These are phyloP conservation scores for Macropodus opercularis DNA, from an alignment of 2,797 vertebrate genomes.

Conservation along the genomic window DNA sequence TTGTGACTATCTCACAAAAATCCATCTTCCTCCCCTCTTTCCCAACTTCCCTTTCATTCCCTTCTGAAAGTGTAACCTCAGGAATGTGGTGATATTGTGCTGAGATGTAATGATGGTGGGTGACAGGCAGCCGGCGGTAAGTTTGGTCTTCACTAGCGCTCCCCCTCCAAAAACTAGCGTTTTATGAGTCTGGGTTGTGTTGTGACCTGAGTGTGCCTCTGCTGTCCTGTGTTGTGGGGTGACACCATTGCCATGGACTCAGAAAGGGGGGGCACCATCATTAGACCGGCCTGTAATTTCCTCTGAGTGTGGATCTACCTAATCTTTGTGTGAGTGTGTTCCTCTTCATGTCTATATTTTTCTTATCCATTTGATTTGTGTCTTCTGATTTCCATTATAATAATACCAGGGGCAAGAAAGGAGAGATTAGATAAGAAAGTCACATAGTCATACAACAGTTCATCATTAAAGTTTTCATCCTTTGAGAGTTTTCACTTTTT, in stretches of 20 bases:
- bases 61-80: constrained; percentile 74
- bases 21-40: constrained; percentile 47
- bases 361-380: constrained; percentile 64
- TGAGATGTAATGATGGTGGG: constrained; percentile 85
- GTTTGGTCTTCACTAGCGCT: constrained; percentile 78
- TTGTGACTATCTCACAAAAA: constrained; percentile 53
- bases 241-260: constrained; percentile 70
- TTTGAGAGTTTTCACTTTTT: not conserved
- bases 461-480: too few species aligned
- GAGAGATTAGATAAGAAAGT: not conserved
- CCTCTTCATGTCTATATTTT: constrained; percentile 71
- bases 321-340: constrained; percentile 54
- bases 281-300: constrained; percentile 75
- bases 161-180: constrained; percentile 58
- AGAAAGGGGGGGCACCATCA: constrained; percentile 77
- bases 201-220: constrained; percentile 69
- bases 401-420: constrained; percentile 18
- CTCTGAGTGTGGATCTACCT: constrained; percentile 50
- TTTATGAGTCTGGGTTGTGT: constrained; percentile 71
- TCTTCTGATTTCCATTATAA: constrained; percentile 51
- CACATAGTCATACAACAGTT: not conserved
- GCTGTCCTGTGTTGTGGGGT: constrained; percentile 71
- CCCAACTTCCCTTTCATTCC: constrained; percentile 48
- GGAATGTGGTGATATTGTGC: constrained; percentile 80
- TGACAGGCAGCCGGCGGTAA: constrained; percentile 78